phyloP scores from a whole-genome alignment of 2,888 invertebrate species.

The Tetheella fluctuosa region DNA sequence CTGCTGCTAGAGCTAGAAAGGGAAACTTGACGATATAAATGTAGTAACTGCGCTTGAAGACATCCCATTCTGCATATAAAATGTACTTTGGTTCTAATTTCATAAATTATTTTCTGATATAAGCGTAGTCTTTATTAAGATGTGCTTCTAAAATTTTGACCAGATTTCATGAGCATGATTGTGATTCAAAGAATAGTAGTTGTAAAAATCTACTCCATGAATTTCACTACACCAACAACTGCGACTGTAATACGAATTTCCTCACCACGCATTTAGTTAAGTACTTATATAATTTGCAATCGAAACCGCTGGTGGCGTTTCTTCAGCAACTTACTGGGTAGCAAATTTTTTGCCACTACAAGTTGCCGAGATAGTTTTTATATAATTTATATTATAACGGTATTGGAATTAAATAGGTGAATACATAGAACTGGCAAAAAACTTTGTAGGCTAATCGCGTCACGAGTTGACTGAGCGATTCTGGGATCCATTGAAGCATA shows the following conservation, averaged over 20 bases:
- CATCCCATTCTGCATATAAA: too few relatives aligned
- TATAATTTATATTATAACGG: slow-evolving; percentile 1
- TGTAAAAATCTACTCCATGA: background rate
- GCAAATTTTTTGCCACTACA: background rate
- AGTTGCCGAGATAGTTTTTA: slow-evolving; percentile 6
- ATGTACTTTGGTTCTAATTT: too few relatives aligned
- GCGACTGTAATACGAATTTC: background rate
- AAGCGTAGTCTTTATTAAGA: too few relatives aligned
- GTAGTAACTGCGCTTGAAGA: too few relatives aligned
- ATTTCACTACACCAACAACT: background rate
- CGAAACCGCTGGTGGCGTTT: background rate
- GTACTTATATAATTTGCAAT: background rate
- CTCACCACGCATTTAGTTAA: background rate
- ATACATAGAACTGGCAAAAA: slow-evolving; percentile 3
- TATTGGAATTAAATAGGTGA: slow-evolving; percentile 1
- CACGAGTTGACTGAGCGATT: background rate
- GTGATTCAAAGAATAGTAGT: too few relatives aligned
- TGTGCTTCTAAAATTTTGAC: too few relatives aligned
- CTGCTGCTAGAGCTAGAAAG: too few relatives aligned
- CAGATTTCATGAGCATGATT: too few relatives aligned
- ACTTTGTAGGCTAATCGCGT: background rate
- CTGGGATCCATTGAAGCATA: background rate
- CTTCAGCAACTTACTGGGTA: background rate
- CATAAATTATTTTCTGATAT: too few relatives aligned
- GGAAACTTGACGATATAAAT: too few relatives aligned